Evolutionary conservation across 2,113 vertebrate genomes (phyloP), one percentile per base, ranked within the genome.

Genomic region (Pavo muticus): DNA sequence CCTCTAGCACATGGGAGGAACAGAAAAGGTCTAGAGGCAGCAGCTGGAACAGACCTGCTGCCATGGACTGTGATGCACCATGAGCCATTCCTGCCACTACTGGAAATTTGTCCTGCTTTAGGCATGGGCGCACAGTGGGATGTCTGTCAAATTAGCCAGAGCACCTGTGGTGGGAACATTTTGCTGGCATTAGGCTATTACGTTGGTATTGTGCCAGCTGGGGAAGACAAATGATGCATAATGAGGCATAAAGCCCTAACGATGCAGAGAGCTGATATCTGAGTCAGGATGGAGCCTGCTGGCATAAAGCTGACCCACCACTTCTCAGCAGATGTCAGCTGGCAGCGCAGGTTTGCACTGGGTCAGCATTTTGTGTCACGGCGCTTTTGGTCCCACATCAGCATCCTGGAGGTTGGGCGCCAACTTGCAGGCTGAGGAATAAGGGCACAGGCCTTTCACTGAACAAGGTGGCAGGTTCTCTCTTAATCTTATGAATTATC

Each of bases 121-220:
- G 85, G 75, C 95, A 30, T 54, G 88, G 93, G 30, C 3, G 1
- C 92, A 48, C 95, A 90, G 82, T 35, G 64, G 88, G 85, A 4
- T 50, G 64, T 42, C 82, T 88, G 92, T 89, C 45, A 73, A 63
- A 85, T 83, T n/a, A 93, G 54, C 88, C 92, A 74, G 88, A 76
- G 85, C 93, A 94, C 93, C 95, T 96, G 52, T 54, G 96, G 90
- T 95, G 95, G 82, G 95, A 94, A 93, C 85, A 85, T 93, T 93
- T 93, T 90, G 56, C 72, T 96, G 92, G 92, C 88, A 74, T 83
- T 52, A 35, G 40, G 40, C 37, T 86, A 65, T 86, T 39, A 16
- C 0, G 2, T 60, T 92, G 75, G 54, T 90, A 2, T 23, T 25
- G 69, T 88, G 79, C 95, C 95, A 95, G 83, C 85, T 77, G 85